A percentile compares a stretch with the other conserved stretches of the same genome.
These are phyloP conservation scores for Alentia gelatinosa DNA, from an alignment of 2,888 invertebrate genomes.

Conservation along the genomic window DNA sequence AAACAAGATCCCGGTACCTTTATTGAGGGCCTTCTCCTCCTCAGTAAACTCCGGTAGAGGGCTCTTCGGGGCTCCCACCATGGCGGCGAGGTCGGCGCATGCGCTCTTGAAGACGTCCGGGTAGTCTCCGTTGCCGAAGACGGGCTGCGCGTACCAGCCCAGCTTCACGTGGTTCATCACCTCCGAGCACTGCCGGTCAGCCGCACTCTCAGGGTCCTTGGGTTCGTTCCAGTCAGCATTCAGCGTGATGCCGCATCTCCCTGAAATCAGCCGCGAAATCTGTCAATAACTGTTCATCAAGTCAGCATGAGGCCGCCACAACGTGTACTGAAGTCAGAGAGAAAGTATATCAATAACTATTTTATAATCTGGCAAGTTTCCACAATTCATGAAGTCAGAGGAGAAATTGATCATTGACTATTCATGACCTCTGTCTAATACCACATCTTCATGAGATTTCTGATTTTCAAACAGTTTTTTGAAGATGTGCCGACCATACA, in stretches of 20 bases:
- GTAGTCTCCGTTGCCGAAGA: constrained; percentile 73
- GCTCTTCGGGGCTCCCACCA: constrained; percentile 63
- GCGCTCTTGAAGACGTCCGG: constrained; percentile 61
- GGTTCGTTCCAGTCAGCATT: constrained; percentile 65
- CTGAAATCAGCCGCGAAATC: constrained; percentile 55
- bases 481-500: too few species aligned
- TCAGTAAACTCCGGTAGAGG: constrained; percentile 76
- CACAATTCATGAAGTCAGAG: too few species aligned
- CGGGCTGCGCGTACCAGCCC: constrained; percentile 77
- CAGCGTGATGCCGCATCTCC: constrained; percentile 63
- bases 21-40: constrained; percentile 70
- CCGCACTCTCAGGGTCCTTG: constrained; percentile 57
- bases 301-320: too few species aligned
- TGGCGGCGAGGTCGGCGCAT: not conserved
- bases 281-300: constrained; percentile 58
- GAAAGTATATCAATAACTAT: too few species aligned
- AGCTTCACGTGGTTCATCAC: constrained; percentile 63
- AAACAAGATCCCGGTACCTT: constrained; percentile 66
- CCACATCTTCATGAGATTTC: too few species aligned
- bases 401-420: too few species aligned
- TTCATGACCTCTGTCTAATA: too few species aligned
- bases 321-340: too few species aligned
- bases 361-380: too few species aligned
- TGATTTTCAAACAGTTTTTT: too few species aligned
- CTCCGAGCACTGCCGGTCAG: constrained; percentile 62